Base-by-base conservation (phyloP, 1,140 invertebrate genomes). In the Neotoxoptera formosana region DNA sequence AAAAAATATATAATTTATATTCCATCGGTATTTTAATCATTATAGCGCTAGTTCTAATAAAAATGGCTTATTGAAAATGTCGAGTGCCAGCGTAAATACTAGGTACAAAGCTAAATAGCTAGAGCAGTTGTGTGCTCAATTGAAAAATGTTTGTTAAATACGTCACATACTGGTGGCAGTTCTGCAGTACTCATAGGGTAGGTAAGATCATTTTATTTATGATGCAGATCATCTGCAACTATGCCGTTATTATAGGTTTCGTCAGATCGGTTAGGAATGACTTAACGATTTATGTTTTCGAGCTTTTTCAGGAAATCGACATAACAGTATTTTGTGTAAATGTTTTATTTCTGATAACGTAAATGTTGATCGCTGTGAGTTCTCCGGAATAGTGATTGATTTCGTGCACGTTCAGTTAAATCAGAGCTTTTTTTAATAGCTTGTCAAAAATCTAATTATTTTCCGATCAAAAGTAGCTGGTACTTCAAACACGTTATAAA, bases 391-490 rank as follows among this genome's bases (percentile, higher is more conserved):
- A 17, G 30, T 67, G 30, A 67, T 67, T n/a, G 60, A n/a, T n/a
- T n/a, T 67, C 30, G 30, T 67, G 60, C 4, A 67, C 30, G 17
- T 67, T 67, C 60, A 67, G n/a, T 67, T n/a, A 30, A 84, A 84
- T 84, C 7, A 23, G 83, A 30, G n/a, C 45, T n/a, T 47, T n/a
- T 53, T 47, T 87, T 47, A 87, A 87, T n/a, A 23, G 84, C 25
- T 17, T 87, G 45, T 87, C 84, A n/a, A 87, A 47, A 87, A 45
- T 47, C 60, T 67, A 67, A 67, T 67, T 67, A 67, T 67, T 67
- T 17, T n/a, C 60, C 60, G 60, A 67, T 67, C 30, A 67, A 67
- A 67, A 67, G 30, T 67, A n/a, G 60, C 25, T 60, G 56, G 60
- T 67, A 67, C 60, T 67, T 67, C 30, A n/a, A 67, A n/a, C 60